These are phyloP conservation scores for Tenualosa ilisha DNA, from an alignment of 2,797 vertebrate species.

Conservation along the genomic window DNA sequence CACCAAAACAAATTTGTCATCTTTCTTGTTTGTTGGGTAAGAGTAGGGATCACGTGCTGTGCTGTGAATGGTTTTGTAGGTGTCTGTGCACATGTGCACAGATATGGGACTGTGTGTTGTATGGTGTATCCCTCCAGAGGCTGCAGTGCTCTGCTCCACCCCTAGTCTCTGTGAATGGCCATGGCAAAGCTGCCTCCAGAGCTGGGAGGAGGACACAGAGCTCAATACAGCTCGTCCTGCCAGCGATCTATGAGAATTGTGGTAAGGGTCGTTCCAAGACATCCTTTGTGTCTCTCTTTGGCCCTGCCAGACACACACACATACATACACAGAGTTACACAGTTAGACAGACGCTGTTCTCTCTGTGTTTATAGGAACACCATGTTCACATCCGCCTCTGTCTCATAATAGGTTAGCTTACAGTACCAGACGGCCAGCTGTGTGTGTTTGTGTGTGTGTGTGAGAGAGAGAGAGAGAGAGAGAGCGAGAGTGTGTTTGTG, in stretches of 20 bases:
- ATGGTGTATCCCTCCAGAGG: no score
- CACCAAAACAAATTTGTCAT: not conserved
- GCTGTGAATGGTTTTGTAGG: not conserved
- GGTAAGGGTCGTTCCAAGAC: not conserved
- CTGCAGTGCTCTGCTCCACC: no score
- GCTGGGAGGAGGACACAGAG: not conserved
- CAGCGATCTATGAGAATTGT: not conserved
- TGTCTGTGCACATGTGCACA: not conserved
- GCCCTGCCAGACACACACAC: not conserved
- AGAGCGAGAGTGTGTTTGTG: no score
- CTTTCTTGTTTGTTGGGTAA: not conserved
- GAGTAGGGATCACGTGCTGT: not conserved
- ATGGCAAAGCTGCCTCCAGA: no score
- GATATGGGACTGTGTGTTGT: not conserved
- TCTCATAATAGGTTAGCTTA: constrained; percentile 20
- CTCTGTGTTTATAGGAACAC: constrained; percentile 19
- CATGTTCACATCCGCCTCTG: constrained; percentile 20
- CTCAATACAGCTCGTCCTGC: not conserved
- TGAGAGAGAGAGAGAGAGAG: not conserved
- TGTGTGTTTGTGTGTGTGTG: constrained; percentile 33
- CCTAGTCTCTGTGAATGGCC: no score
- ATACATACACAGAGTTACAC: not conserved
- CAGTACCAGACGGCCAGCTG: constrained; percentile 15
- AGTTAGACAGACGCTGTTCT: not conserved
- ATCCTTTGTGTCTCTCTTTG: not conserved